Base-by-base conservation (phyloP, 1,140 invertebrate species). In the Pinna nobilis region DNA sequence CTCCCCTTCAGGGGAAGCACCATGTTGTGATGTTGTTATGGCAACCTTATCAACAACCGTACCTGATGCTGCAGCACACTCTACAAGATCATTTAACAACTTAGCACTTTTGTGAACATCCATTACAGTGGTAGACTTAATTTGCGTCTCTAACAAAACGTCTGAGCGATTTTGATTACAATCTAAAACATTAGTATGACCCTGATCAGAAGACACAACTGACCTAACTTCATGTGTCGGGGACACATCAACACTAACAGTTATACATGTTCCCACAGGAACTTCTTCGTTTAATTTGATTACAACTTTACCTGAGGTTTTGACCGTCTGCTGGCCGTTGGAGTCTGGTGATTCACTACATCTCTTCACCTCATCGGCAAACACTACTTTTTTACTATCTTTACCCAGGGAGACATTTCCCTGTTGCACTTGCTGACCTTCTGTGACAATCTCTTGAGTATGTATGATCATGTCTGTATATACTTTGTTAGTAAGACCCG, bases 341-440 rank as follows among this genome's bases (percentile, higher is more conserved):
- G 30, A 59, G 23, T 64, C 60, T 11, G 30, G 35, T 6, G 13
- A n/a, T 25, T 20, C 44, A 30, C 60, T 44, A 50, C 60, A 63
- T 7, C 57, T 50, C 15, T 61, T 55, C n/a, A 61, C 23, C 30
- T 78, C 77, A 66, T 74, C 64, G 7, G 72, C 61, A 63, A 65
- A 72, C 51, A 68, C 44, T 13, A 74, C 73, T 23, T 71, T 77
- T 41, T 72, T 76, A 18, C 51, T 25, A 11, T 76, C 74, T 23
- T 49, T 67, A 20, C 57, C 55, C 7, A 68, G 68, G 13, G 63
- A 44, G 60, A 33, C 20, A 49, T 28, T 37, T 15, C 39, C 35
- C 18, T 18, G 18, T 1, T 44, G 6, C 9, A 41, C 59, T 30
- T n/a, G 59, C 39, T 25, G 18, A 25, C 2, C 3, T 41, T 3